phyloP scores from a whole-genome alignment of 2,113 vertebrate species.

The Alaudala cheleensis region DNA sequence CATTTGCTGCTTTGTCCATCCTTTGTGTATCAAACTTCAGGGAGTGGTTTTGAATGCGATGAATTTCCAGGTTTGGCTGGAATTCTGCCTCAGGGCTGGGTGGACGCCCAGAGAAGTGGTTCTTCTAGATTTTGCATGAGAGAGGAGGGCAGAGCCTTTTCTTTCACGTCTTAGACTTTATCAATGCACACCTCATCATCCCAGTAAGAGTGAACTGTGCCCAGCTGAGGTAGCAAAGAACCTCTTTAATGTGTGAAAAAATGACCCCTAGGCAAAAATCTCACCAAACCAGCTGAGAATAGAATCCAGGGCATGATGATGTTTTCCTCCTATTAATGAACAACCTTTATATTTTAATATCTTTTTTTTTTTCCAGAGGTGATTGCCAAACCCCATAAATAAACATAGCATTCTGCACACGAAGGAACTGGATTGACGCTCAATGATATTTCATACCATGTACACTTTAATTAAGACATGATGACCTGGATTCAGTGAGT shows the following conservation, averaged over 20 bases:
- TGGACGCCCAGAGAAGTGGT: background rate
- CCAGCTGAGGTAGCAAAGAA: background rate
- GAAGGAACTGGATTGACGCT: slow-evolving; percentile 44
- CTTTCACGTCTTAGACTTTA: background rate
- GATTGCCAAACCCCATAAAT: slow-evolving; percentile 52
- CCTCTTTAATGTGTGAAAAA: background rate
- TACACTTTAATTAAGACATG: slow-evolving; percentile 65
- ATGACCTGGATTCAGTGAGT: slow-evolving; percentile 59
- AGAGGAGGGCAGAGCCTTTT: background rate
- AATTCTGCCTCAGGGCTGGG: background rate
- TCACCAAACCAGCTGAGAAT: background rate
- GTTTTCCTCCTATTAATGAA: slow-evolving; percentile 10
- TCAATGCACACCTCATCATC: background rate
- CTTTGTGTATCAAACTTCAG: background rate
- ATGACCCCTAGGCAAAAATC: background rate
- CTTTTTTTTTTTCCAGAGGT: slow-evolving; percentile 34
- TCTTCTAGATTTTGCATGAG: background rate
- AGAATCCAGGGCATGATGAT: background rate
- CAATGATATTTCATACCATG: slow-evolving; percentile 54
- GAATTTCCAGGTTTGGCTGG: background rate
- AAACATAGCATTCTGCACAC: slow-evolving; percentile 57
- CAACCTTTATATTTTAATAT: slow-evolving; percentile 3
- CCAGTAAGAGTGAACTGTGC: background rate
- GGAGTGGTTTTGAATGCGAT: background rate
- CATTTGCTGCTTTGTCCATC: background rate